Conservation (phyloP, 2,888 invertebrate genomes). For the Lypha dubia region DNA sequence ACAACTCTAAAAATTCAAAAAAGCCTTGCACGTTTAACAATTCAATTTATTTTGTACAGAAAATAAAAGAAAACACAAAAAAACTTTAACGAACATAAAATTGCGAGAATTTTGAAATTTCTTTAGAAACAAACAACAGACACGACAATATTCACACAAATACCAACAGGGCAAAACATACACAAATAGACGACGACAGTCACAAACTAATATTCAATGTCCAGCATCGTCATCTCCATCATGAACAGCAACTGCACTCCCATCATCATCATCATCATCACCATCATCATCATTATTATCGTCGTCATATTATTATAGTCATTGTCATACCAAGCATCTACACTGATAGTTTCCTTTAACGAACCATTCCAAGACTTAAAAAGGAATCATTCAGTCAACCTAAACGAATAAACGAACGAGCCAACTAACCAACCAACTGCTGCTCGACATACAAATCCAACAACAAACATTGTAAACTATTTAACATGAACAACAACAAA, state of each 20-base stretch:
- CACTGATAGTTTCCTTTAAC: slow-evolving; percentile 49
- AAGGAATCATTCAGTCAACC: slow-evolving; percentile 57
- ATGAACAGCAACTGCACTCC: slow-evolving; percentile 35
- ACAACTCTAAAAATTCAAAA: slow-evolving; percentile 72
- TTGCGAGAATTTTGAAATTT: slow-evolving; percentile 83
- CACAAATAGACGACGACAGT: slow-evolving; percentile 4
- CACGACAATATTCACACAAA: slow-evolving; percentile 78
- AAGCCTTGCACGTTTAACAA: slow-evolving; percentile 81
- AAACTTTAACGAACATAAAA: slow-evolving; percentile 83
- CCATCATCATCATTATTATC: slow-evolving; percentile 23
- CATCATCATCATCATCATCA: slow-evolving; percentile 39
- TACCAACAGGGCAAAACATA: slow-evolving; percentile 1
- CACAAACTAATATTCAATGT: slow-evolving; percentile 48
- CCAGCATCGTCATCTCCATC: slow-evolving; percentile 52
- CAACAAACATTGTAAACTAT: slow-evolving; percentile 78
- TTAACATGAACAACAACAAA: slow-evolving; percentile 79
- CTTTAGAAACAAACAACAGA: slow-evolving; percentile 84
- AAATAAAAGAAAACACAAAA: slow-evolving; percentile 55
- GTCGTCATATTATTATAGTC: slow-evolving; percentile 34
- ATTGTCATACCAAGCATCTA: slow-evolving; percentile 59
- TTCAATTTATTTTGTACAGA: slow-evolving; percentile 80
- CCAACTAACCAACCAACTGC: slow-evolving; percentile 41
- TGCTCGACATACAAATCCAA: slow-evolving; percentile 67
- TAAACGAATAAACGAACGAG: slow-evolving; percentile 72
- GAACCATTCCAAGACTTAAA: slow-evolving; percentile 41